phyloP scores from a whole-genome alignment of 2,113 vertebrate species.

The Syngnathoides biaculeatus region DNA sequence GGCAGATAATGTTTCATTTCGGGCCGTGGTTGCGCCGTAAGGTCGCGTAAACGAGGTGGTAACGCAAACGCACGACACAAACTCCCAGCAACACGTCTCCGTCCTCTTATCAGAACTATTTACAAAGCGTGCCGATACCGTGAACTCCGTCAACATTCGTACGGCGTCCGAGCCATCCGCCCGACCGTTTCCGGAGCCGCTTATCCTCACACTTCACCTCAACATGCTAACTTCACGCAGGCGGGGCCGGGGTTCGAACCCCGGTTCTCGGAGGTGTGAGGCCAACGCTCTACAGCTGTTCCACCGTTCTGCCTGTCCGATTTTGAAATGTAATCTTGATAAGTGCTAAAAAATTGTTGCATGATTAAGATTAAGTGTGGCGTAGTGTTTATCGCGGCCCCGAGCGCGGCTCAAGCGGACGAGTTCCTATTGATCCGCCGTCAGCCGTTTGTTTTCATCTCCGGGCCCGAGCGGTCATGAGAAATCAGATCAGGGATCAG shows the following conservation, averaged over 20 bases:
- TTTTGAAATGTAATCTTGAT: no score
- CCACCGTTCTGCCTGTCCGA: no score
- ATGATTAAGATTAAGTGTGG: not conserved
- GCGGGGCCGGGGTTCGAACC: no score
- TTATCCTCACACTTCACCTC: no score
- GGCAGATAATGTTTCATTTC: not conserved
- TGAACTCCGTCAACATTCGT: constrained; percentile 14
- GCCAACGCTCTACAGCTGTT: no score
- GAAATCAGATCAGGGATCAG: constrained; percentile 2
- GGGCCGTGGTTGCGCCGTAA: not conserved
- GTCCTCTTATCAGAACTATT: constrained; percentile 11
- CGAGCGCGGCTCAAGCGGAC: constrained; percentile 6
- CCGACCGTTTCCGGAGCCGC: no score
- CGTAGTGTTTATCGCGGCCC: not conserved
- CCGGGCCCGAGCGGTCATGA: constrained; percentile 7
- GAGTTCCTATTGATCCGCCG: constrained; percentile 27
- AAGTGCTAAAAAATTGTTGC: not conserved
- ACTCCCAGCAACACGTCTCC: not conserved
- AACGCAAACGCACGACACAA: not conserved
- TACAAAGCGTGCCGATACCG: constrained; percentile 32
- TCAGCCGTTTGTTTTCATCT: constrained; percentile 32
- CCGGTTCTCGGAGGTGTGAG: no score
- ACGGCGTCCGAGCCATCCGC: not conserved
- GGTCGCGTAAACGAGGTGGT: not conserved
- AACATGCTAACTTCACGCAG: no score